phyloP scores from a whole-genome alignment of 2,888 invertebrate genomes.

The Clepsis dumicolana region DNA sequence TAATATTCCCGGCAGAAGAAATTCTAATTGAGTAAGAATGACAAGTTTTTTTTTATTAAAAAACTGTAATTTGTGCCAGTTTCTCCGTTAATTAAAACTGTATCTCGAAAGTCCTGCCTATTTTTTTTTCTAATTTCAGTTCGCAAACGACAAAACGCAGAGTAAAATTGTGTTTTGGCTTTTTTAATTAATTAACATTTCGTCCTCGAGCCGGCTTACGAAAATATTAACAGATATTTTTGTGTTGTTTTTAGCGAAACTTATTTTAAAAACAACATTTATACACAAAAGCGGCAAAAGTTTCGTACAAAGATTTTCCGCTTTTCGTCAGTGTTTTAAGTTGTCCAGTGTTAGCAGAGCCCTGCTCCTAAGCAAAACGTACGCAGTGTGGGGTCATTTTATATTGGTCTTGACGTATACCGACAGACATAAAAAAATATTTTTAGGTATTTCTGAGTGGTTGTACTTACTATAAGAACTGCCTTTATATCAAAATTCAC shows the following conservation, averaged over 20 bases:
- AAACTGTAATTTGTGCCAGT: conserved; percentile 6
- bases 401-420: too few relatives aligned
- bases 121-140: conserved; percentile 7
- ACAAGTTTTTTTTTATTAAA: background rate
- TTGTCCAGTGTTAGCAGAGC: too few relatives aligned
- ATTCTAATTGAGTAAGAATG: background rate
- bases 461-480: too few relatives aligned
- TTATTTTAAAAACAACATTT: background rate
- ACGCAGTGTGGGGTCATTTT: too few relatives aligned
- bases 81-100: conserved; percentile 1
- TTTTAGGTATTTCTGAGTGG: too few relatives aligned
- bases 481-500: too few relatives aligned
- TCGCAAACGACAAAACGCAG: background rate
- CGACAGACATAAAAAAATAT: too few relatives aligned
- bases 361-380: too few relatives aligned
- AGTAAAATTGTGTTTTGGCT: background rate
- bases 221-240: background rate
- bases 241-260: background rate
- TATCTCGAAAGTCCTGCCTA: background rate
- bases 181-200: conserved; percentile 4
- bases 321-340: too few relatives aligned
- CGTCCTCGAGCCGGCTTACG: background rate
- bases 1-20: background rate
- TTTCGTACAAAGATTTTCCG: too few relatives aligned
- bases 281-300: background rate